Base-by-base conservation (phyloP, 2,113 vertebrate species). In the Petaurus breviceps region DNA sequence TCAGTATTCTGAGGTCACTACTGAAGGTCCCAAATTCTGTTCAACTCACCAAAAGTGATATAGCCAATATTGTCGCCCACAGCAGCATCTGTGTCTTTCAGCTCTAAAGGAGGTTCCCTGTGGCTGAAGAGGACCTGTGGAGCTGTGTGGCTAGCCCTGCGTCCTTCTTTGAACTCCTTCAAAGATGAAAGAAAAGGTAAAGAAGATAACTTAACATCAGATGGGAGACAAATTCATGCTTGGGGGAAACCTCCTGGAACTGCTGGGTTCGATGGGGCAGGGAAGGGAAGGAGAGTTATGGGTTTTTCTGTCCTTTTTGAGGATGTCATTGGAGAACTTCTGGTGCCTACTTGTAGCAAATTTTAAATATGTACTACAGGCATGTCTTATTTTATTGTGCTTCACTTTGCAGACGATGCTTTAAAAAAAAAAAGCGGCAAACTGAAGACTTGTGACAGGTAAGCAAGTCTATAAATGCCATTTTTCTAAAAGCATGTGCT, bases 51-150 rank as follows among this genome's bases (percentile, higher is more conserved):
- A 2, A 99, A 99, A 96, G 99, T 99, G 98, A 99, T 99, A 98
- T 99, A 99, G 97, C 99, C 99, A 6, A 99, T 99, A 98, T 99
- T 99, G 99, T 99, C 99, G 0, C 99, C 99, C 37, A 99, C 99
- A 0, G 99, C 99, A 0, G 99, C 99, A 0, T 99, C 99, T 0
- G 99, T 99, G 98, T 99, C 99, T 97, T 99, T 99, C 97, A 99
- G 99, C 97, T 99, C 99, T 97, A 99, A 98, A 25, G 99, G 99
- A 0, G 99, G 99, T 98, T 99, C 99, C 98, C 99, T 99, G 99
- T 99, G 99, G 98, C 99, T 99, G 97, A 99, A 99, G 95, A 99
- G 99, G 98, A 99, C 99, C 98, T 99, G 99, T 54, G 99, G 99
- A 96, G 99, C 99, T 28, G 99, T 99, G 99, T 99, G 99, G 98